Percentiles rank a stretch among this genome's conserved stretches.
Conservation (phyloP, 2,113 vertebrate species). For the Myxocyprinus asiaticus region DNA sequence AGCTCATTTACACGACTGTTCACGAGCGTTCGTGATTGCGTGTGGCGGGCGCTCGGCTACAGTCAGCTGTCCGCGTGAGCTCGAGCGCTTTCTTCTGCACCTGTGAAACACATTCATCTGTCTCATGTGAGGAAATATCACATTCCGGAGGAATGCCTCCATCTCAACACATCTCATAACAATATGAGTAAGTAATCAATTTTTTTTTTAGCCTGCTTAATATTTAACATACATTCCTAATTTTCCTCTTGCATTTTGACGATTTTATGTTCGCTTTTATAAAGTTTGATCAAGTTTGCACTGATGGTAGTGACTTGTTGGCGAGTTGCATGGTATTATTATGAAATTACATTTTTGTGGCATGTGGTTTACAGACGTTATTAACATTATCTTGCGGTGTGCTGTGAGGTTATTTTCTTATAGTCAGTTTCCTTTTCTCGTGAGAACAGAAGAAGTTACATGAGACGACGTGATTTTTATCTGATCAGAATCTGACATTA, state of each 20-base stretch:
- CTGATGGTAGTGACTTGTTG: background rate
- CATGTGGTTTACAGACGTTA: background rate
- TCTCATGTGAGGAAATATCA: background rate
- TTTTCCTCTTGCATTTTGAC: background rate
- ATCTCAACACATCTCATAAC: background rate
- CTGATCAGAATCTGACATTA: background rate
- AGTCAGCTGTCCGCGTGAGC: background rate
- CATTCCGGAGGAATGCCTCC: background rate
- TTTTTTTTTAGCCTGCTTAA: background rate
- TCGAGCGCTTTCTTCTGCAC: slow-evolving; percentile 1
- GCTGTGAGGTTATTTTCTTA: background rate
- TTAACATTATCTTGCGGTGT: background rate
- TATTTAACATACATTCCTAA: background rate
- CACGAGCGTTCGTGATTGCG: background rate
- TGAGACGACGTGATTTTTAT: background rate
- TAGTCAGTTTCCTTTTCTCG: background rate
- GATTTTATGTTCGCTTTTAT: background rate
- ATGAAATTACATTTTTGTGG: background rate
- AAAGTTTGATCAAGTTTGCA: slow-evolving; percentile 18
- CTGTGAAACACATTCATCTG: background rate
- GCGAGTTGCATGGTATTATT: no score
- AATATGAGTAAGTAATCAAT: background rate
- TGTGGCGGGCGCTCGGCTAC: background rate
- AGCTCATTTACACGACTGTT: background rate
- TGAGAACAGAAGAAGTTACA: background rate